Percentiles rank a stretch among this genome's conserved stretches.
Conservation (phyloP, 2,797 vertebrate species). For the Trachops cirrhosus region DNA sequence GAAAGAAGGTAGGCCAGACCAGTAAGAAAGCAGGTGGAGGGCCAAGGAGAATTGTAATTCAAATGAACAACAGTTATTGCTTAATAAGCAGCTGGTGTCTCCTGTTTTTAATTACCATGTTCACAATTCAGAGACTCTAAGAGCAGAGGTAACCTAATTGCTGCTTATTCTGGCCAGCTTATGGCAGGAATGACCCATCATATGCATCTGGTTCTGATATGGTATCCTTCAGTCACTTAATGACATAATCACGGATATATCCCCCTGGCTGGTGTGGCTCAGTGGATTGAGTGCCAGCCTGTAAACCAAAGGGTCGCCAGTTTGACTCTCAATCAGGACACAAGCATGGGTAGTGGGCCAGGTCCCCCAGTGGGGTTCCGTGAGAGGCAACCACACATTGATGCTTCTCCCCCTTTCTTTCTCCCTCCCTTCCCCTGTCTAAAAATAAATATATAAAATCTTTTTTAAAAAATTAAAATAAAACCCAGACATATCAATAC, state of each 20-base stretch:
- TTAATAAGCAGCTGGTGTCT: constrained; percentile 69
- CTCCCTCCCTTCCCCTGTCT: too few relatives aligned
- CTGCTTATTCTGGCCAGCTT: constrained; percentile 58
- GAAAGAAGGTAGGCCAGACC: constrained; percentile 81
- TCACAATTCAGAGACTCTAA: constrained; percentile 36
- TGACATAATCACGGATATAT: constrained; percentile 4
- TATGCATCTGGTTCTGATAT: constrained; percentile 29
- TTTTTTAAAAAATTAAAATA: too few relatives aligned
- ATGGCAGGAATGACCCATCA: constrained; percentile 53
- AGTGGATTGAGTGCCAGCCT: too few relatives aligned
- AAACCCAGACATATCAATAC: not conserved
- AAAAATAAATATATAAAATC: too few relatives aligned
- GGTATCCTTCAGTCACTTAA: constrained; percentile 21
- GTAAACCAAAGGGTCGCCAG: too few relatives aligned
- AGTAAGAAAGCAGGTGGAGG: constrained; percentile 77
- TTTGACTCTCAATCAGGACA: too few relatives aligned
- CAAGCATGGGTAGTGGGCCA: too few relatives aligned
- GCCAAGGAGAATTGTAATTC: constrained; percentile 75
- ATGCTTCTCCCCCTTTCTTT: too few relatives aligned
- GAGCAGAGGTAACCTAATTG: constrained; percentile 37
- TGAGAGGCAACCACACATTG: too few relatives aligned
- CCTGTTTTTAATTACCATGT: constrained; percentile 52
- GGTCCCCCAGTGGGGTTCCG: too few relatives aligned
- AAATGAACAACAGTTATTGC: constrained; percentile 75
- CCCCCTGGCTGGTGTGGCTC: too few relatives aligned